Conservation (phyloP, 2,113 vertebrate genomes). For the Sterrhoptilus dennistouni region DNA sequence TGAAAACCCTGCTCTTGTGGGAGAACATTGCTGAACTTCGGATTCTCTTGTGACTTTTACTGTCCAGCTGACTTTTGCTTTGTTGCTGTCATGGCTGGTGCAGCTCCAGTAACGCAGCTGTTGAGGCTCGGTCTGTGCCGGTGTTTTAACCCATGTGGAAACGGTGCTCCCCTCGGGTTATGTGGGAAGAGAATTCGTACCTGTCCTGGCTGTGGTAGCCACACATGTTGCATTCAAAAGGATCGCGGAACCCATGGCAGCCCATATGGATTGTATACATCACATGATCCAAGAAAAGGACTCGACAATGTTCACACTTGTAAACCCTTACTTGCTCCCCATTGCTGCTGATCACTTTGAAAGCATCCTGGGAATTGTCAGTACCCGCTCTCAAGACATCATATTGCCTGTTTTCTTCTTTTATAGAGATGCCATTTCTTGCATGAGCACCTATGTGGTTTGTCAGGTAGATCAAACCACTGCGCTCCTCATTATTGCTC, state of each 20-base stretch:
- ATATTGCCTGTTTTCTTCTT: conserved; percentile 89
- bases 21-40: not conserved
- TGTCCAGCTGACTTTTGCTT: not conserved
- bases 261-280: conserved; percentile 99
- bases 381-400: conserved; percentile 82
- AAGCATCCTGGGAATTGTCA: conserved; percentile 83
- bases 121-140: not conserved
- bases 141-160: conserved; percentile 78
- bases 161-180: conserved; percentile 96
- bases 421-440: conserved; percentile 88
- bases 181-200: conserved; percentile 98
- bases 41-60: not conserved
- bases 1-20: not conserved
- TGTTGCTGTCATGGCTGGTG: not conserved
- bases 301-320: conserved; percentile 92
- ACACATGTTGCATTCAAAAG: conserved; percentile 98
- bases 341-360: conserved; percentile 87
- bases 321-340: conserved; percentile 91
- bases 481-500: conserved; percentile 92
- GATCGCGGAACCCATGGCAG: conserved; percentile 96
- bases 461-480: conserved; percentile 94
- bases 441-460: conserved; percentile 88
- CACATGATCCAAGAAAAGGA: conserved; percentile 97
- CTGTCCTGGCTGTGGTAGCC: conserved; percentile 97
- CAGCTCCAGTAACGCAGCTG: not conserved